Evolutionary conservation across 2,797 vertebrate genomes (phyloP).

Genomic region (Apogon talboti): DNA sequence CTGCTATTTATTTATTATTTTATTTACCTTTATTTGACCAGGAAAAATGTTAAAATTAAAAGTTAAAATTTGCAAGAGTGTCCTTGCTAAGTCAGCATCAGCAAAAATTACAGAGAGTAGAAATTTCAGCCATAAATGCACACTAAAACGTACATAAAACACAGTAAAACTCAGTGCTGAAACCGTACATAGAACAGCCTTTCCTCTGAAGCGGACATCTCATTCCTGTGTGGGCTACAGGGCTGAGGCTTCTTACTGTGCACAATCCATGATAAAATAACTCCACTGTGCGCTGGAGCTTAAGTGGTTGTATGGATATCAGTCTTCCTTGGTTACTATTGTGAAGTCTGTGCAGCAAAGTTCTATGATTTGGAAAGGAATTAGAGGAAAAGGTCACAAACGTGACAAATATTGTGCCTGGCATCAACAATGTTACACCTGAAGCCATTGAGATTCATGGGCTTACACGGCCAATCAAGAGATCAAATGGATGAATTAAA

Average conservation of each 20-base stretch:
- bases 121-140: too few species aligned
- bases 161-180: too few species aligned
- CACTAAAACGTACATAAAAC: too few species aligned
- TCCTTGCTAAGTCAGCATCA: too few species aligned
- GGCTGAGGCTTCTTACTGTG: not conserved
- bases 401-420: not conserved
- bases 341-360: not conserved
- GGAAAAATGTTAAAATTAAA: too few species aligned
- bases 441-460: constrained; percentile 28
- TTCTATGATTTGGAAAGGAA: not conserved
- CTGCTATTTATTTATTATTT: too few species aligned
- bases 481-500: constrained; percentile 31
- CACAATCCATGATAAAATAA: constrained; percentile 11
- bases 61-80: too few species aligned
- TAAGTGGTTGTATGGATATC: not conserved
- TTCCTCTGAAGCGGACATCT: constrained; percentile 25
- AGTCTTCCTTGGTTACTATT: not conserved
- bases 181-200: too few species aligned
- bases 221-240: too few species aligned
- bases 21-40: too few species aligned
- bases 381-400: not conserved
- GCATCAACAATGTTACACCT: not conserved
- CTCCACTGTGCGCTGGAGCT: not conserved
- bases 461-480: constrained; percentile 29
- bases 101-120: too few species aligned